Evolutionary conservation across 1,140 invertebrate species (phyloP).

Genomic region (Globodera ellingtonae): DNA sequence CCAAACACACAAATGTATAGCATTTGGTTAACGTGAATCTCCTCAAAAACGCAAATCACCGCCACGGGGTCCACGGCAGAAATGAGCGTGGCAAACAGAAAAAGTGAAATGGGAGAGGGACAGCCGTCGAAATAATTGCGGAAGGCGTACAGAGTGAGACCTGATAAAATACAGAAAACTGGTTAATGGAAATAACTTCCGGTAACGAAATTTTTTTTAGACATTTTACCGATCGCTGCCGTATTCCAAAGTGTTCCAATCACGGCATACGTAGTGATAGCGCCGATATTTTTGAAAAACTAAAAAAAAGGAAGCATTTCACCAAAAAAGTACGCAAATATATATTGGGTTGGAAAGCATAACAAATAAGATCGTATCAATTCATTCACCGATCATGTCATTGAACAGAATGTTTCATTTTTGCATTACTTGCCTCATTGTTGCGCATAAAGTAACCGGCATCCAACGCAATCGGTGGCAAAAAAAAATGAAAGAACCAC

Average conservation of each 20-base stretch:
- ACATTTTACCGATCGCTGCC: conserved; percentile 31
- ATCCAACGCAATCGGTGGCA: conserved; percentile 80
- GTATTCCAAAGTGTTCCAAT: conserved; percentile 69
- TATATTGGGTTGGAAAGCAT: too few species aligned
- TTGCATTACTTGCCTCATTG: conserved; percentile 66
- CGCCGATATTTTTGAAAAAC: conserved; percentile 93
- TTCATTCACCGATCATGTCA: too few species aligned
- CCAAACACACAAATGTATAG: conserved; percentile 98
- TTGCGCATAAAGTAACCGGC: conserved; percentile 98
- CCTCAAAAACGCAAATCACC: conserved; percentile 45
- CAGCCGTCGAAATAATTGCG: conserved; percentile 31
- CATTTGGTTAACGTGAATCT: conserved; percentile 73
- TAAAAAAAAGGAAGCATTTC: background rate
- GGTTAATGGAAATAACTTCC: too few species aligned
- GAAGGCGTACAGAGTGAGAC: conserved; percentile 36
- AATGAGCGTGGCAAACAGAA: conserved; percentile 95
- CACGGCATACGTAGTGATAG: conserved; percentile 90
- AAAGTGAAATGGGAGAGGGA: conserved; percentile 38
- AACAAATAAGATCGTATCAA: too few species aligned
- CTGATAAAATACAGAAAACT: background rate
- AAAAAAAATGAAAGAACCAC: conserved; percentile 53
- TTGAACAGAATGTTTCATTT: too few species aligned
- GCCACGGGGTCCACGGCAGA: conserved; percentile 91
- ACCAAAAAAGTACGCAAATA: too few species aligned
- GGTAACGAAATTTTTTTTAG: background rate